These are phyloP conservation scores for Saguinus imperator DNA, from an alignment of 2,113 vertebrate genomes.

Conservation along the genomic window DNA sequence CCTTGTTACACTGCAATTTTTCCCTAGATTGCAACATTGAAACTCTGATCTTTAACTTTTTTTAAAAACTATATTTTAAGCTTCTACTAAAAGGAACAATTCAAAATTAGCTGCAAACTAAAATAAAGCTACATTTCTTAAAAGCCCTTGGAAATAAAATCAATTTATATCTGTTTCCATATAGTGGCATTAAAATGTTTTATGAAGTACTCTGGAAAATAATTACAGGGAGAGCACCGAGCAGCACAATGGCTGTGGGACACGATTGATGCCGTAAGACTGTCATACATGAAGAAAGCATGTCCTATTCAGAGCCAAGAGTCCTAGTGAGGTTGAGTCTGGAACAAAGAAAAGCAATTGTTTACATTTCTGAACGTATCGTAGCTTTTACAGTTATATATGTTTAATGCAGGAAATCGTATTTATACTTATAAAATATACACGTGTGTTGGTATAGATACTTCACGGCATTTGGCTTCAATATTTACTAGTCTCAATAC, in stretches of 20 bases:
- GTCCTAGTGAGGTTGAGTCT: neutral
- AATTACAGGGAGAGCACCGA: slow-evolving; percentile 61
- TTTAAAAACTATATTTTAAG: neutral
- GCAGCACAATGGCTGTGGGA: slow-evolving; percentile 36
- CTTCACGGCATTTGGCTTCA: neutral
- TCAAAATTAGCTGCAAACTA: slow-evolving; percentile 19
- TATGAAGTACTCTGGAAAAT: slow-evolving; percentile 68
- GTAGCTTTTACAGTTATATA: neutral
- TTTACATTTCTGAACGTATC: neutral
- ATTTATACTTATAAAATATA: neutral
- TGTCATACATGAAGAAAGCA: slow-evolving; percentile 27
- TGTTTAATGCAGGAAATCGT: neutral
- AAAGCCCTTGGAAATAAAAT: slow-evolving; percentile 26
- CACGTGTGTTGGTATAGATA: neutral
- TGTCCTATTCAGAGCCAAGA: slow-evolving; percentile 44
- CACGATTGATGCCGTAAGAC: slow-evolving; percentile 58
- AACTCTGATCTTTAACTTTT: slow-evolving; percentile 15
- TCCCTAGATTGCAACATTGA: neutral
- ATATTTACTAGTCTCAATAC: neutral
- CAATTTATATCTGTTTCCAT: slow-evolving; percentile 32
- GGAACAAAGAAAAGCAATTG: neutral
- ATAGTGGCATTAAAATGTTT: slow-evolving; percentile 58
- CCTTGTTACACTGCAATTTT: neutral
- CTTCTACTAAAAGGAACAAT: neutral
- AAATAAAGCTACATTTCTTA: slow-evolving; percentile 45